Base-by-base conservation (phyloP, 2,113 vertebrate species). In the Scortum barcoo region DNA sequence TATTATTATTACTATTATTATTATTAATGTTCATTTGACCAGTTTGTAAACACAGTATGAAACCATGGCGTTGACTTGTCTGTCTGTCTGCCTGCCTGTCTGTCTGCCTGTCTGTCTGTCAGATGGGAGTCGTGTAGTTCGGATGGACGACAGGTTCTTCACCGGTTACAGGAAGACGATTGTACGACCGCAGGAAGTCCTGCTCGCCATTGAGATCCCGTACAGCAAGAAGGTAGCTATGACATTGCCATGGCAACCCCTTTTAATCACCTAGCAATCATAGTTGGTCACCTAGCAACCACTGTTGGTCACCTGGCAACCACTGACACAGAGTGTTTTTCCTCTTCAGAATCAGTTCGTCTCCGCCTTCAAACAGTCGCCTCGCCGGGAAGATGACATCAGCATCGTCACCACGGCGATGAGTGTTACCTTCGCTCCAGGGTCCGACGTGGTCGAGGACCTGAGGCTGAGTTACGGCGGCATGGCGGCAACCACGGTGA, bases 331-430 rank as follows among this genome's bases (percentile, higher is more conserved):
- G 40, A 5, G 1, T 40, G 3, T 54, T 30, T 81, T 30, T 81
- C 22, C 5, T 70, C 56, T 28, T 4, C 53, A 99, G 98, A 91
- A 90, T 57, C 97, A 99, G 92, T 97, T 97, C 56, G 95, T 98
- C 78, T 97, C 96, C 40, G 96, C 97, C 38, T 99, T 96, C 91
- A 99, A 99, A 88, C 97, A 98, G 84, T 97, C 97, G 6, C 96
- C 95, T 12, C 96, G 98, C 3, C 95, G 97, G 11, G 98, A 99
- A 86, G 98, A 99, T 51, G 98, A 99, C 92, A 98, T 99, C 81
- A 97, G 98, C 68, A 96, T 97, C 20, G 97, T 99, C 62, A 99
- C 97, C 2, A 94, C 96, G 0, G 97, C 97, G 4, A 97, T 99
- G 97, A 97, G 95, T 63, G 96, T 97, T 42, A 82, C 93, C 0